phyloP scores from a whole-genome alignment of 2,888 invertebrate genomes.

The Noctua fimbriata region DNA sequence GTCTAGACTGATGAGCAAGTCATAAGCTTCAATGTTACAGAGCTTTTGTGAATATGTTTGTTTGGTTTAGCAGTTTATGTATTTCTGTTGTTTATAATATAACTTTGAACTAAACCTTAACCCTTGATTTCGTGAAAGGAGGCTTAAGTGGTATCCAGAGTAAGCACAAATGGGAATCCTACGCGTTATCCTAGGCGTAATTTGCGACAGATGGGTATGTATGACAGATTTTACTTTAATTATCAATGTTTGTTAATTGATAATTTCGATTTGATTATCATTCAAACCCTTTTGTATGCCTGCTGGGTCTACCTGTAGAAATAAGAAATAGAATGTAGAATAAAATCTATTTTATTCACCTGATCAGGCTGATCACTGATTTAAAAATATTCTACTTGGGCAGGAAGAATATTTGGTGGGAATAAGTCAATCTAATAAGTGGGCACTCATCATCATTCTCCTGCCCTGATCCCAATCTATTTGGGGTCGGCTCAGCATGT shows the following conservation, averaged over 20 bases:
- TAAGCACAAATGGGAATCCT: neutral
- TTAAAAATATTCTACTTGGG: too few relatives aligned
- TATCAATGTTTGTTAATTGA: too few relatives aligned
- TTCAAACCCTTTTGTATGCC: neutral
- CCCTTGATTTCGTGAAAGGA: neutral
- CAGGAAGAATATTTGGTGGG: too few relatives aligned
- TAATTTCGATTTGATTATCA: neutral
- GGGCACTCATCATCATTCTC: too few relatives aligned
- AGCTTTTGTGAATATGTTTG: neutral
- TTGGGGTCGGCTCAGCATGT: too few relatives aligned
- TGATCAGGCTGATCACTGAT: too few relatives aligned
- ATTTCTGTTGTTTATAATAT: too few relatives aligned
- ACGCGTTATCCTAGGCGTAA: neutral
- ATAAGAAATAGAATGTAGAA: neutral
- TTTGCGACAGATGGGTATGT: neutral
- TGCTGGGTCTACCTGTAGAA: neutral
- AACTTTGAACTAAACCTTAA: neutral
- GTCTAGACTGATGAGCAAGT: conserved; percentile 40
- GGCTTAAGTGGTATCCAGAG: neutral
- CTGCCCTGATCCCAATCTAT: too few relatives aligned
- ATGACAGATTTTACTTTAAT: neutral
- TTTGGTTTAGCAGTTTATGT: neutral
- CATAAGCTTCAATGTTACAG: conserved; percentile 11
- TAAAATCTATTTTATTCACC: neutral
- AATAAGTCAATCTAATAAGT: too few relatives aligned